Evolutionary conservation across 2,888 invertebrate species (phyloP).

Genomic region (Rhagonycha lutea): DNA sequence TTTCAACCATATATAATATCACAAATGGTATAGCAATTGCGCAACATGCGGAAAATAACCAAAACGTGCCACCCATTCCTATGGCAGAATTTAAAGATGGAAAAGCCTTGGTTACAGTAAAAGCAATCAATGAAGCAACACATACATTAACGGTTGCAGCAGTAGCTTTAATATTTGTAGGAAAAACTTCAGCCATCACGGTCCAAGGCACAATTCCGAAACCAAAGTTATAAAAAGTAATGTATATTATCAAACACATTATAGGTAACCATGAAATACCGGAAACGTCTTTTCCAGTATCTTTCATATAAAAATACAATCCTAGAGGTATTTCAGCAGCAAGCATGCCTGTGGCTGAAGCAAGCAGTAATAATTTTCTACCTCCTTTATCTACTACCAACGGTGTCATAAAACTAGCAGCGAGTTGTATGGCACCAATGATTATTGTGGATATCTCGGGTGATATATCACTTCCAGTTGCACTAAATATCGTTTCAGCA

Average conservation of each 20-base stretch:
- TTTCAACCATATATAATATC: neutral
- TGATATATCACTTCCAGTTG: conserved; percentile 44
- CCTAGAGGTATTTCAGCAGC: neutral
- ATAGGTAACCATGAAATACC: neutral
- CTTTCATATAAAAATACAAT: neutral
- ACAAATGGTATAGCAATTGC: neutral
- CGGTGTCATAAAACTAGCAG: neutral
- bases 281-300: neutral
- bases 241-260: neutral
- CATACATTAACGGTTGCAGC: neutral
- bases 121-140: neutral
- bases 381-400: neutral
- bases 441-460: neutral
- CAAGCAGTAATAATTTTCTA: neutral
- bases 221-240: neutral
- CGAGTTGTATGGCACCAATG: neutral
- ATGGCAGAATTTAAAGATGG: neutral
- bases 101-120: neutral
- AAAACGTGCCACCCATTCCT: neutral
- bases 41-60: neutral
- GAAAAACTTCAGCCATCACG: neutral
- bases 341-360: neutral
- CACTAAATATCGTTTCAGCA: neutral
- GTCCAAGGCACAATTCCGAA: neutral
- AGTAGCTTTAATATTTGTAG: neutral